These are phyloP conservation scores for Metallyticus violacea DNA, from an alignment of 2,888 invertebrate species.

Conservation along the genomic window DNA sequence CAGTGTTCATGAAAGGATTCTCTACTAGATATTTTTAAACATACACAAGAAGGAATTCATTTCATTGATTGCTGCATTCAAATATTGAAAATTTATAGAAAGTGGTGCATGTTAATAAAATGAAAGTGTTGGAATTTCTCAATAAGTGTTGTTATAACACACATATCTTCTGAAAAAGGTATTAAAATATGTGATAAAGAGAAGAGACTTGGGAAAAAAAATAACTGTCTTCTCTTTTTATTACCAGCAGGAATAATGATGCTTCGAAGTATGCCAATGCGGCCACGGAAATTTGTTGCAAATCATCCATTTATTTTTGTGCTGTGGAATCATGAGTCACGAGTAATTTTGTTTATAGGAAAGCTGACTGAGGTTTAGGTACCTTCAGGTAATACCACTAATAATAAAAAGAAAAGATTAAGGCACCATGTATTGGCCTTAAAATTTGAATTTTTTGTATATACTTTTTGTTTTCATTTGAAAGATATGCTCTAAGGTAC, in stretches of 20 bases:
- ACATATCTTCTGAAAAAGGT: too few relatives aligned
- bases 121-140: too few relatives aligned
- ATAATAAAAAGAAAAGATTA: background rate
- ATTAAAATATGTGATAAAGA: too few relatives aligned
- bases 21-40: too few relatives aligned
- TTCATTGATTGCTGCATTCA: too few relatives aligned
- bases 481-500: background rate
- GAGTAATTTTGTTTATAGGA: constrained; percentile 18
- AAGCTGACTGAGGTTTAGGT: background rate
- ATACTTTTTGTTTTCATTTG: background rate
- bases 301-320: constrained; percentile 47
- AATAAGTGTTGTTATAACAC: too few relatives aligned
- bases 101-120: too few relatives aligned
- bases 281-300: constrained; percentile 35
- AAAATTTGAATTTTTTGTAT: background rate
- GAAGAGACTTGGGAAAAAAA: background rate
- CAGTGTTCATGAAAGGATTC: too few relatives aligned
- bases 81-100: too few relatives aligned
- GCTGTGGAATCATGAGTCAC: constrained; percentile 40
- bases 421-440: background rate
- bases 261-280: background rate
- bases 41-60: too few relatives aligned
- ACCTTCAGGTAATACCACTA: background rate
- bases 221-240: background rate
- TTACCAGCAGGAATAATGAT: background rate